Conservation (phyloP, 1,140 invertebrate species). For the Cydia splendana region DNA sequence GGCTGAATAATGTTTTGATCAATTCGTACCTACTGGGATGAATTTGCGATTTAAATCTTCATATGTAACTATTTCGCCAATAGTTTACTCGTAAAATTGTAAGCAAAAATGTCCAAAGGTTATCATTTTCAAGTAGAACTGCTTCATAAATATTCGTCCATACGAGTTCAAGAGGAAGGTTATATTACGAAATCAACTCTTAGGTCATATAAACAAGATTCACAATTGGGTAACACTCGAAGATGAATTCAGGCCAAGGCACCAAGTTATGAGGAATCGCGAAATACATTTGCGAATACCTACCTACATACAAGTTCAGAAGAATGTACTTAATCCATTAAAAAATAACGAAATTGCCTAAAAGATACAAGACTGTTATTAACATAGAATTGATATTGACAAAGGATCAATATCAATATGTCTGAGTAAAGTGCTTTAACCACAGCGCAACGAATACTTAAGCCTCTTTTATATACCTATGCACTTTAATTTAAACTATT, state of each 20-base stretch:
- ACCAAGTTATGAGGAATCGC: constrained; percentile 21
- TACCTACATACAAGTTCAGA: neutral
- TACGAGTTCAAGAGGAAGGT: constrained; percentile 23
- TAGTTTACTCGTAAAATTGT: neutral
- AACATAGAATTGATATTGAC: neutral
- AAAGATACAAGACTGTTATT: too few relatives aligned
- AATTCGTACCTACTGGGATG: too few relatives aligned
- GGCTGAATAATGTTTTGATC: too few relatives aligned
- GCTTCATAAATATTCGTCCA: constrained; percentile 11
- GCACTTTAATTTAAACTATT: too few relatives aligned
- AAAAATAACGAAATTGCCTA: too few relatives aligned
- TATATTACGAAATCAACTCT: neutral
- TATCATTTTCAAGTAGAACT: constrained; percentile 19
- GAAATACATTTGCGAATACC: constrained; percentile 13
- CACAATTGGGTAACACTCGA: neutral
- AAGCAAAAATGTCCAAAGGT: neutral
- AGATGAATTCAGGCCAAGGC: constrained; percentile 20
- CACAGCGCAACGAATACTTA: too few relatives aligned
- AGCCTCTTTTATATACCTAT: too few relatives aligned
- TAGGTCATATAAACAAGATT: constrained; percentile 1
- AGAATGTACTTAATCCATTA: neutral
- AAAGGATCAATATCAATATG: neutral
- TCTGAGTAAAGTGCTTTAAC: too few relatives aligned
- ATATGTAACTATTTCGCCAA: too few relatives aligned
- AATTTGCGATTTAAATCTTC: too few relatives aligned